Percentiles rank a stretch among this genome's conserved stretches.
Evolutionary conservation across 2,888 invertebrate species (phyloP).

Genomic region (Hipparchia semele): DNA sequence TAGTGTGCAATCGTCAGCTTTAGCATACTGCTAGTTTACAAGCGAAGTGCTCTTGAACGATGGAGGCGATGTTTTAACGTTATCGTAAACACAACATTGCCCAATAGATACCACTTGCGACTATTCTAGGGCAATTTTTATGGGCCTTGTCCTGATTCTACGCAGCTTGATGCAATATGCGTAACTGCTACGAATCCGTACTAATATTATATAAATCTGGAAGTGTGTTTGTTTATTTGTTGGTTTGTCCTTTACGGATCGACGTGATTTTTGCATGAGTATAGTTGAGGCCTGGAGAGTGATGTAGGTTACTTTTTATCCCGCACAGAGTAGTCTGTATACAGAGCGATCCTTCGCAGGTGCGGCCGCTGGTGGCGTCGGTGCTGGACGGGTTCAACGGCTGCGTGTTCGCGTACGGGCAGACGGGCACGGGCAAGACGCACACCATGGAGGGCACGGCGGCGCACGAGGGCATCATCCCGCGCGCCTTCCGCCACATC

Average conservation of each 20-base stretch:
- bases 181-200: not conserved
- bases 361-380: constrained; percentile 96
- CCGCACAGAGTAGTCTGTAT: not conserved
- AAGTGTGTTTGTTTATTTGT: not conserved
- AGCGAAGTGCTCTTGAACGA: constrained; percentile 23
- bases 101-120: constrained; percentile 8
- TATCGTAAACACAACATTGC: constrained; percentile 9
- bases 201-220: not conserved
- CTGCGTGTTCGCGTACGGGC: constrained; percentile 99
- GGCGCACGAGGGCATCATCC: constrained; percentile 92
- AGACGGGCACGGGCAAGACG: constrained; percentile 97
- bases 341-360: constrained; percentile 50
- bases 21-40: constrained; percentile 3
- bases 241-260: not conserved
- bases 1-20: not conserved
- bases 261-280: too few relatives aligned
- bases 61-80: constrained; percentile 4
- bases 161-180: not conserved
- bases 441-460: constrained; percentile 89
- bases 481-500: constrained; percentile 98
- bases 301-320: not conserved
- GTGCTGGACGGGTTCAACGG: constrained; percentile 99
- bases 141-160: not conserved
- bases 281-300: too few relatives aligned
- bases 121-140: constrained; percentile 11